Evolutionary conservation across 2,113 vertebrate species (phyloP).

Genomic region (Vombatus ursinus): DNA sequence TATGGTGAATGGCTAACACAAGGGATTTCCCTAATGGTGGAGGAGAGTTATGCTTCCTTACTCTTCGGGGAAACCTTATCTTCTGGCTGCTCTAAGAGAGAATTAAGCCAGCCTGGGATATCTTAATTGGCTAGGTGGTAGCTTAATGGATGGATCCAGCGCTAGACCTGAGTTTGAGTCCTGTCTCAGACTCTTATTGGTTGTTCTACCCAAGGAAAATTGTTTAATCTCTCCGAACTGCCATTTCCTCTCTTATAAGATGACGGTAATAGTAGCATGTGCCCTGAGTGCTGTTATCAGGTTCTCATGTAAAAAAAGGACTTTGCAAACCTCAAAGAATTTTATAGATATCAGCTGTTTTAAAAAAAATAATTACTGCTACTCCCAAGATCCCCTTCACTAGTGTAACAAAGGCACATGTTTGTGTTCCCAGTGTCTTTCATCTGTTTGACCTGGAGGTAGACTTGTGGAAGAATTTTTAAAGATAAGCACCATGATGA

Average conservation of each 20-base stretch:
- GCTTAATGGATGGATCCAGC: not conserved
- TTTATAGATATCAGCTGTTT: not conserved
- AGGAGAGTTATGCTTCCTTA: not conserved
- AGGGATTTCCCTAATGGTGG: not conserved
- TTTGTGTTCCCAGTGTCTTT: not conserved
- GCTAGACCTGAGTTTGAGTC: not conserved
- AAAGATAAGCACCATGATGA: not conserved
- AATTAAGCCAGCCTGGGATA: not conserved
- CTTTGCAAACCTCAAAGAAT: not conserved
- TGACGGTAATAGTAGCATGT: not conserved
- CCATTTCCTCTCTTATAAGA: not conserved
- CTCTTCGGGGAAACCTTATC: not conserved
- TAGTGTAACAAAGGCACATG: not conserved
- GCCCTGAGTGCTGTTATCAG: not conserved
- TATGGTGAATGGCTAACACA: not conserved
- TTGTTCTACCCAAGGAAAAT: not conserved
- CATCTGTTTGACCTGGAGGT: not conserved
- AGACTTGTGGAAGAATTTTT: not conserved
- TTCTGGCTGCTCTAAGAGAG: not conserved
- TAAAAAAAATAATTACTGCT: not conserved
- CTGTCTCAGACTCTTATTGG: not conserved
- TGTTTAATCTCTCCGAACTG: not conserved
- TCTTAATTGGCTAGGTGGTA: not conserved
- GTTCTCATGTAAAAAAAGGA: not conserved
- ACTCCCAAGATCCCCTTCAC: not conserved